phyloP scores from a whole-genome alignment of 2,888 invertebrate species.

The Tuta absoluta region DNA sequence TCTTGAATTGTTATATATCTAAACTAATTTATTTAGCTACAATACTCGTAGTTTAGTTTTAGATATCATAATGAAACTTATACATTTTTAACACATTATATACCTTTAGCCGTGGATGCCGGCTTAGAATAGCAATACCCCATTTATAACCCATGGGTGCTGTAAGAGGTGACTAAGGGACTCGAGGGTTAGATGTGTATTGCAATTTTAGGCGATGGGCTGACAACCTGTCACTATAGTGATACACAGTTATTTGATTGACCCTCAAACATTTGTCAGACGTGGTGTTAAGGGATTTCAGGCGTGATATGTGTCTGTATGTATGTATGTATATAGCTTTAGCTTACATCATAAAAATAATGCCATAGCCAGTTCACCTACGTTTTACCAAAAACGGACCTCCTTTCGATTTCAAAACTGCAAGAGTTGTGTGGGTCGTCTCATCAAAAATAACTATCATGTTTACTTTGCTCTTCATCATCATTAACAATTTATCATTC shows the following conservation, averaged over 20 bases:
- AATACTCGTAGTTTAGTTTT: background rate
- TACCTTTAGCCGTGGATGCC: too few species aligned
- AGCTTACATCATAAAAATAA: background rate
- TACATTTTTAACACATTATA: too few species aligned
- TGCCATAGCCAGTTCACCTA: constrained; percentile 14
- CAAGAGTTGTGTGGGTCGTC: constrained; percentile 6
- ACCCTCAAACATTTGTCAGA: too few species aligned
- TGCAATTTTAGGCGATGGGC: too few species aligned
- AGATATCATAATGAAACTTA: background rate
- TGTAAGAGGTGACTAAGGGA: too few species aligned
- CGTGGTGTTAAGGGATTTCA: too few species aligned
- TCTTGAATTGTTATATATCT: background rate
- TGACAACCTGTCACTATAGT: too few species aligned
- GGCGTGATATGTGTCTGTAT: too few species aligned
- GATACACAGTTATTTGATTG: too few species aligned
- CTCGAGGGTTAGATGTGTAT: too few species aligned
- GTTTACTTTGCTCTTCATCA: constrained; percentile 13
- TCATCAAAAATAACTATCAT: constrained; percentile 21
- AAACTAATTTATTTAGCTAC: background rate
- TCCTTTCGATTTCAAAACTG: constrained; percentile 25
- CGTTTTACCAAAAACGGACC: constrained; percentile 21
- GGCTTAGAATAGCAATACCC: too few species aligned
- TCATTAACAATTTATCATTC: background rate
- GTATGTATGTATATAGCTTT: background rate
- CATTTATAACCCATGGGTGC: too few species aligned